Evolutionary conservation across 2,797 vertebrate genomes (phyloP).

Genomic region (Pipistrellus kuhlii): DNA sequence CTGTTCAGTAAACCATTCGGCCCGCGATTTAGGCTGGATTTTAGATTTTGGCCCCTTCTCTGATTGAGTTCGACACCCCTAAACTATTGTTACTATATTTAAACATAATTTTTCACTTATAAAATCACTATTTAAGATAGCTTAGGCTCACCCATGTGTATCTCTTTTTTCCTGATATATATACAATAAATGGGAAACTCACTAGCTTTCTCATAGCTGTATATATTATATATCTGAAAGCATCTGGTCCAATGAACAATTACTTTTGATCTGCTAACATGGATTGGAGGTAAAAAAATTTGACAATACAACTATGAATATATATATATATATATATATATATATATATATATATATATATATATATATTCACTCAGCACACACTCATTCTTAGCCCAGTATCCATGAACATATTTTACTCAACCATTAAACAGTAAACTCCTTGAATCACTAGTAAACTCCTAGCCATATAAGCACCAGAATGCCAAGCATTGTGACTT

Average conservation of each 20-base stretch:
- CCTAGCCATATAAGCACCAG: not conserved
- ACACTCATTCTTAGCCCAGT: not conserved
- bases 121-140: conserved; percentile 27
- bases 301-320: not conserved
- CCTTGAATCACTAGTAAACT: not conserved
- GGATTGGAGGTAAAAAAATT: not conserved
- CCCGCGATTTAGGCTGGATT: too few species aligned
- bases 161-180: not conserved
- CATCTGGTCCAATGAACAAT: not conserved
- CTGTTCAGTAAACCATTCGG: too few species aligned
- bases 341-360: too few species aligned
- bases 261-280: conserved; percentile 46
- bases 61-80: too few species aligned
- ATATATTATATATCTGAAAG: not conserved
- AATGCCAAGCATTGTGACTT: not conserved
- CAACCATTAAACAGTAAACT: not conserved
- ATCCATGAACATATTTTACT: not conserved
- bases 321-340: too few species aligned
- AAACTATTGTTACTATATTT: not conserved
- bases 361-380: not conserved
- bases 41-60: too few species aligned
- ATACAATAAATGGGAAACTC: not conserved
- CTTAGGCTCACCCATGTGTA: not conserved
- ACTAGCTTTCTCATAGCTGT: not conserved
- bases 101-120: not conserved